Percentiles rank a stretch among this genome's conserved stretches.
Conservation (phyloP, 2,888 invertebrate genomes). For the Pseudeuparius sepicola region DNA sequence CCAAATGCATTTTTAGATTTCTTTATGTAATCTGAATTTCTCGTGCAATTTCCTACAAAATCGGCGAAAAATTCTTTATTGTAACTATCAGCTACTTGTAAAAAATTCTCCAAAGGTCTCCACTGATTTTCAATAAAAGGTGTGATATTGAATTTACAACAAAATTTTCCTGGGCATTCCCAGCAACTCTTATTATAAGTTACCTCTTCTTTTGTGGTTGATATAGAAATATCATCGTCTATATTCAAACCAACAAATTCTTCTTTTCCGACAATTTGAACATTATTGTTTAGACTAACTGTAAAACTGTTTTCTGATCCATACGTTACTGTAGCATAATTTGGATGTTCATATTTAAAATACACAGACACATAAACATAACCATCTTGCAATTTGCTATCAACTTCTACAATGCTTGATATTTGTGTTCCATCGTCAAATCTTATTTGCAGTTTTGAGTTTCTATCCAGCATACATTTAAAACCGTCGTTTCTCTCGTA, state of each 20-base stretch:
- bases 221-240: constrained; percentile 14
- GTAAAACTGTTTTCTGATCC: constrained; percentile 18
- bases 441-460: constrained; percentile 21
- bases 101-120: constrained; percentile 17
- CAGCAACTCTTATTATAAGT: constrained; percentile 23
- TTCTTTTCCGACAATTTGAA: constrained; percentile 15
- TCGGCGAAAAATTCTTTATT: constrained; percentile 25
- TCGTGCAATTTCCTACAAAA: constrained; percentile 23
- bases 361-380: constrained; percentile 26
- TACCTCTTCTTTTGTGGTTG: constrained; percentile 18
- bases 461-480: constrained; percentile 21
- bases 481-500: constrained; percentile 29
- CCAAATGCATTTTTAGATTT: constrained; percentile 18
- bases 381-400: constrained; percentile 24
- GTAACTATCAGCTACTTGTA: constrained; percentile 25
- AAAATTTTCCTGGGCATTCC: constrained; percentile 20
- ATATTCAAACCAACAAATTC: constrained; percentile 17
- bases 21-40: constrained; percentile 20
- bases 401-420: constrained; percentile 17
- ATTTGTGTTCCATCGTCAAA: constrained; percentile 28
- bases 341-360: constrained; percentile 26
- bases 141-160: constrained; percentile 19
- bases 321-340: constrained; percentile 25
- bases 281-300: constrained; percentile 19
- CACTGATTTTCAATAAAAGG: constrained; percentile 17